These are phyloP conservation scores for Platichthys flesus DNA, from an alignment of 2,113 vertebrate species.

Conservation along the genomic window DNA sequence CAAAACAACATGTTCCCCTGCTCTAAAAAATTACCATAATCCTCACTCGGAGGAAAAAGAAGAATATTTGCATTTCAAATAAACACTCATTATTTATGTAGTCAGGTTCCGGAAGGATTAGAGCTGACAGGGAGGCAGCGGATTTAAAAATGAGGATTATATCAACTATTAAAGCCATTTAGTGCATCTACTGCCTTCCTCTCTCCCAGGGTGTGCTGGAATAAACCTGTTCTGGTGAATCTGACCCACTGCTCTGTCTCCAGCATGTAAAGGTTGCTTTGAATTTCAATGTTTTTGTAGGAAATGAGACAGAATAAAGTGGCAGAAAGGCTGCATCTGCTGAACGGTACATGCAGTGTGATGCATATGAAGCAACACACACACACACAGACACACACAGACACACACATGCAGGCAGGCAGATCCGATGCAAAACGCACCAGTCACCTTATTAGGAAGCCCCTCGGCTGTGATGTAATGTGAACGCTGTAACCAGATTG, in stretches of 20 bases:
- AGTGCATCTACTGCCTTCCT: not conserved
- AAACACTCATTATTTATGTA: not conserved
- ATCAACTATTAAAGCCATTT: not conserved
- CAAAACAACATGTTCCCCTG: not conserved
- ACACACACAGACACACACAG: too few species aligned
- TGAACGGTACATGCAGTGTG: not conserved
- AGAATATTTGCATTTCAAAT: not conserved
- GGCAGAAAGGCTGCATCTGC: not conserved
- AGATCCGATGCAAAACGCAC: constrained; percentile 35
- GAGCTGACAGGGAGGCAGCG: not conserved
- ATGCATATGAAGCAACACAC: not conserved
- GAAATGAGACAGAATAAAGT: not conserved
- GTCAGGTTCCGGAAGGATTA: not conserved
- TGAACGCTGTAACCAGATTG: constrained; percentile 86
- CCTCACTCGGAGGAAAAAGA: not conserved
- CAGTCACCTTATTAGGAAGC: constrained; percentile 74
- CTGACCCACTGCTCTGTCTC: not conserved
- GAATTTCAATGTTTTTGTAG: not conserved
- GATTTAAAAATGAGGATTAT: not conserved
- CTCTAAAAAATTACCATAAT: not conserved
- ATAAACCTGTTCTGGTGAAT: not conserved
- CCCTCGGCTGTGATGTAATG: constrained; percentile 85
- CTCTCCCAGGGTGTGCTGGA: not conserved
- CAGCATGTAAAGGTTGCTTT: not conserved
- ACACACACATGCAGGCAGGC: not conserved